Conservation (phyloP, 2,797 vertebrate species). For the Arctocebus calabarensis region DNA sequence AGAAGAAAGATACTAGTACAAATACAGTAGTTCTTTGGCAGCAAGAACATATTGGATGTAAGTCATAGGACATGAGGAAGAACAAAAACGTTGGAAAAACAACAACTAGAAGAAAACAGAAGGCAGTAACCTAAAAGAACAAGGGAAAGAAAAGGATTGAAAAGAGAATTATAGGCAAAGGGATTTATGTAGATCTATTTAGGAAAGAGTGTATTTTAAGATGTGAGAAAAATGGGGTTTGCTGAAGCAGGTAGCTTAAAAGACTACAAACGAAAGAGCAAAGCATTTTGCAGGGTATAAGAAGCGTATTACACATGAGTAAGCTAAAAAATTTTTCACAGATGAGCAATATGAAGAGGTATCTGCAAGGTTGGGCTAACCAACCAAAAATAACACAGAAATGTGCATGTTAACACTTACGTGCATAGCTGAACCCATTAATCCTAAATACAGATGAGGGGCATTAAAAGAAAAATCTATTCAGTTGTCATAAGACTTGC, state of each 20-base stretch:
- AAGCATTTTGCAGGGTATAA: constrained; percentile 51
- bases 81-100: constrained; percentile 27
- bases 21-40: constrained; percentile 15
- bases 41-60: constrained; percentile 42
- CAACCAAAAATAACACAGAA: constrained; percentile 76
- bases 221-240: constrained; percentile 45
- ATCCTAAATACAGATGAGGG: constrained; percentile 40
- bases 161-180: constrained; percentile 60
- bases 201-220: constrained; percentile 59
- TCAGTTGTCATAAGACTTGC: constrained; percentile 38
- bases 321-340: constrained; percentile 43
- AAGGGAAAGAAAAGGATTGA: constrained; percentile 62
- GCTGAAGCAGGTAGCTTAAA: constrained; percentile 63
- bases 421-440: constrained; percentile 4
- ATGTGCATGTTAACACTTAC: constrained; percentile 39
- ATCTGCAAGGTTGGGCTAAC: constrained; percentile 72
- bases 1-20: constrained; percentile 54
- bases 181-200: constrained; percentile 43
- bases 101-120: constrained; percentile 57
- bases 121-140: constrained; percentile 54
- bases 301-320: constrained; percentile 34
- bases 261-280: constrained; percentile 65
- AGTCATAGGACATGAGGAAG: constrained; percentile 44
- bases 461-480: constrained; percentile 64
- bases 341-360: constrained; percentile 51